Conservation (phyloP, 2,113 vertebrate species). For the Ellobius talpinus region DNA sequence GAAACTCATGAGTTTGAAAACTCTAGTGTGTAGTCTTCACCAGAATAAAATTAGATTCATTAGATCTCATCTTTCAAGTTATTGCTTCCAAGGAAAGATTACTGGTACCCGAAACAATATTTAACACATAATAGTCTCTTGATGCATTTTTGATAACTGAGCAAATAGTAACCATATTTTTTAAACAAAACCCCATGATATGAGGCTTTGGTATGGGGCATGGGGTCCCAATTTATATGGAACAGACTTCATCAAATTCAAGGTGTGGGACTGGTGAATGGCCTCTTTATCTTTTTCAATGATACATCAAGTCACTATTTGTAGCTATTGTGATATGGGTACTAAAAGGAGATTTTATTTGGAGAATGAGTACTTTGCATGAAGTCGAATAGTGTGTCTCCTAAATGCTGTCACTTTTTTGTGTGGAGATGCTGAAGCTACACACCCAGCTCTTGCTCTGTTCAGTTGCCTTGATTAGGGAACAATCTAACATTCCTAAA, state of each 20-base stretch:
- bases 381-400: neutral
- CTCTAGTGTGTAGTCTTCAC: neutral
- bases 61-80: neutral
- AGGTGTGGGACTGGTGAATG: neutral
- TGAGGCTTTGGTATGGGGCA: neutral
- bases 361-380: neutral
- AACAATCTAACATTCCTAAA: slow-evolving; percentile 69
- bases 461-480: slow-evolving; percentile 67
- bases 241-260: neutral
- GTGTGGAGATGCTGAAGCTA: neutral
- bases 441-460: slow-evolving; percentile 44
- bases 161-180: slow-evolving; percentile 29
- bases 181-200: neutral
- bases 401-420: slow-evolving; percentile 25
- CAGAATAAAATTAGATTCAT: neutral
- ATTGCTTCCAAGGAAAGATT: slow-evolving; percentile 21
- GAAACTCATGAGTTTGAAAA: neutral
- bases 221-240: neutral
- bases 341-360: slow-evolving; percentile 7
- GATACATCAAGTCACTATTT: neutral
- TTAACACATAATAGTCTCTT: neutral
- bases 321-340: neutral
- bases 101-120: neutral
- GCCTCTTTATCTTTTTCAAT: neutral
- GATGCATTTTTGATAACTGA: slow-evolving; percentile 26